Base-by-base conservation (phyloP, 2,797 vertebrate genomes). In the Myioborus melanocephalus region DNA sequence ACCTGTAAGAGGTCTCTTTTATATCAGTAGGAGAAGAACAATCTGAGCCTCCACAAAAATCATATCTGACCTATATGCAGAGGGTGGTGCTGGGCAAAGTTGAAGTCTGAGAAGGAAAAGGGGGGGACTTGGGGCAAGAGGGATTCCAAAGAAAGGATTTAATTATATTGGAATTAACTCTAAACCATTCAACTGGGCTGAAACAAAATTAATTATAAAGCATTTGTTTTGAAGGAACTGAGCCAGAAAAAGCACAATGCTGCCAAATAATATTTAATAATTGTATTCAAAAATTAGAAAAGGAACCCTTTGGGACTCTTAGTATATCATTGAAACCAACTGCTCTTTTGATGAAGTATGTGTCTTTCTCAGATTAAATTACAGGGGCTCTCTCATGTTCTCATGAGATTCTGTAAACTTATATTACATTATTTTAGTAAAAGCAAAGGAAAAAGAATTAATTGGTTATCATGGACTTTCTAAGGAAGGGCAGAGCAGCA, bases 251-350 rank as follows among this genome's bases (percentile, higher is more conserved):
- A 97, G 89, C 95, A 97, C 44, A 90, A 80, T 94, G 52, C 95
- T 97, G 95, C 96, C 96, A 96, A 95, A 96, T 90, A 95, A 93
- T 96, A 93, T 95, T 97, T 96, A 96, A 95, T 94, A 92, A 94
- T 93, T 88, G 55, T 79, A 94, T 96, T 95, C 55, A 94, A 89
- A 90, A 96, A 93, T 93, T 87, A 87, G 81, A 78, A 92, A 95
- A 95, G 89, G 35, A 68, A 85, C 21, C 95, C 82, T 63, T 76
- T 89, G 94, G 93, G 95, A 95, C 64, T 71, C 78, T 76, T 84
- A 44, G 83, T 37, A 92, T 66, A 94, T 95, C 94, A 95, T 79
- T 96, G 92, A 96, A 97, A 93, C 81, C 85, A 96, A 96, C 83
- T 95, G 83, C 82, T 94, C 66, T 92, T 95, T 90, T 96, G 95